Percentiles rank a stretch among this genome's conserved stretches.
Evolutionary conservation across 2,888 invertebrate species (phyloP).

Genomic region (Cylloceria caligata): DNA sequence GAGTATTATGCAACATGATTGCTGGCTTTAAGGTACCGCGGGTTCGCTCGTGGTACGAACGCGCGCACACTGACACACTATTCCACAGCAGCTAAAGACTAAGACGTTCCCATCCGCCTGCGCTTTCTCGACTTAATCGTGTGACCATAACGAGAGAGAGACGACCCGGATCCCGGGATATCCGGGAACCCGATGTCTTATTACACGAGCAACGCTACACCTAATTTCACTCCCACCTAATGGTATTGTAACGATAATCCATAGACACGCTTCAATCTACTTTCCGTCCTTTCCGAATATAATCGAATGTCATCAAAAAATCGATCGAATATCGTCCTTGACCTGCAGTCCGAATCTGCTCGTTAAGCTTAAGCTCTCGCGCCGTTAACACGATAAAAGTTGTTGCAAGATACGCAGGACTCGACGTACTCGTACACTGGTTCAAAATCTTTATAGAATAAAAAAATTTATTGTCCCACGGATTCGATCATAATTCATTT

Average conservation of each 20-base stretch:
- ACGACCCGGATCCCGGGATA: constrained; percentile 53
- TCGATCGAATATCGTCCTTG: constrained; percentile 17
- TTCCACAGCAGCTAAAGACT: constrained; percentile 6
- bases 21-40: constrained; percentile 80
- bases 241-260: constrained; percentile 72
- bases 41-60: constrained; percentile 59
- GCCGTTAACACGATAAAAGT: neutral
- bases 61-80: constrained; percentile 69
- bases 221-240: constrained; percentile 70
- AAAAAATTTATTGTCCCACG: too few species aligned
- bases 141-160: constrained; percentile 36
- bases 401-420: neutral
- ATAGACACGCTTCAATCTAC: constrained; percentile 1
- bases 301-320: constrained; percentile 50
- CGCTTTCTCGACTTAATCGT: constrained; percentile 51
- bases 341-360: constrained; percentile 41
- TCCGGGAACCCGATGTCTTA: constrained; percentile 58
- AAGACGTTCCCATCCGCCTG: constrained; percentile 21
- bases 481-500: too few species aligned
- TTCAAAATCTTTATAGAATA: too few species aligned
- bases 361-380: constrained; percentile 38
- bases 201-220: constrained; percentile 49
- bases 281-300: constrained; percentile 7
- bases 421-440: neutral
- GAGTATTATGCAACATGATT: constrained; percentile 83